A percentile compares a stretch with the other conserved stretches of the same genome.
Conservation (phyloP, 2,113 vertebrate species). For the Pithys albifrons region DNA sequence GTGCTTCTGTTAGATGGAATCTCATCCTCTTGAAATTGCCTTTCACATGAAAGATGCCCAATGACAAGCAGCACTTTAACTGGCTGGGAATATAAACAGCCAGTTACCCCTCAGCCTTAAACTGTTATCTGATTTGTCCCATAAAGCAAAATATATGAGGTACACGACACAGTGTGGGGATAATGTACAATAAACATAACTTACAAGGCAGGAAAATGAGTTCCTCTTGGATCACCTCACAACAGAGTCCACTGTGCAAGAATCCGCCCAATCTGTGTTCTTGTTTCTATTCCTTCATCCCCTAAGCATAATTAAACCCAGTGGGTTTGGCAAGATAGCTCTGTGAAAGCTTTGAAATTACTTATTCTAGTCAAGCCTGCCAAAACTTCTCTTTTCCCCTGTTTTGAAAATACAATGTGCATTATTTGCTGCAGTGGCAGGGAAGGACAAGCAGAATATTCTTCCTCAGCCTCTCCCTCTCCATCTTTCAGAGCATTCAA, state of each 20-base stretch:
- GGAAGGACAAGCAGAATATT: background rate
- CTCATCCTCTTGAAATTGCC: slow-evolving; percentile 65
- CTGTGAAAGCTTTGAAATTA: background rate
- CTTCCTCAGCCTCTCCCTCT: background rate
- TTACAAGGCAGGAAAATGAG: slow-evolving; percentile 33
- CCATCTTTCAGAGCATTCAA: background rate
- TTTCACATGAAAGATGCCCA: slow-evolving; percentile 63
- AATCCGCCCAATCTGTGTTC: background rate
- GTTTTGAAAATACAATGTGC: background rate
- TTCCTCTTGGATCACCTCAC: background rate
- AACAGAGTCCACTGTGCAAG: background rate
- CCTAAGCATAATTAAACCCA: background rate
- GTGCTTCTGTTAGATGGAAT: slow-evolving; percentile 56
- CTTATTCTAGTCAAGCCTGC: background rate
- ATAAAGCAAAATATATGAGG: slow-evolving; percentile 59
- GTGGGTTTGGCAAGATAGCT: background rate
- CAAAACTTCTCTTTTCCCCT: background rate
- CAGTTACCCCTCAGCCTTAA: slow-evolving; percentile 55
- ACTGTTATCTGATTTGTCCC: slow-evolving; percentile 59
- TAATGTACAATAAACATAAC: slow-evolving; percentile 58
- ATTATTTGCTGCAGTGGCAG: background rate
- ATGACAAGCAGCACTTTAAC: slow-evolving; percentile 55
- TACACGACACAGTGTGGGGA: slow-evolving; percentile 27
- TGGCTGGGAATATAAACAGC: slow-evolving; percentile 43
- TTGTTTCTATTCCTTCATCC: background rate